Conservation (phyloP, 2,113 vertebrate species). For the Cairina moschata region DNA sequence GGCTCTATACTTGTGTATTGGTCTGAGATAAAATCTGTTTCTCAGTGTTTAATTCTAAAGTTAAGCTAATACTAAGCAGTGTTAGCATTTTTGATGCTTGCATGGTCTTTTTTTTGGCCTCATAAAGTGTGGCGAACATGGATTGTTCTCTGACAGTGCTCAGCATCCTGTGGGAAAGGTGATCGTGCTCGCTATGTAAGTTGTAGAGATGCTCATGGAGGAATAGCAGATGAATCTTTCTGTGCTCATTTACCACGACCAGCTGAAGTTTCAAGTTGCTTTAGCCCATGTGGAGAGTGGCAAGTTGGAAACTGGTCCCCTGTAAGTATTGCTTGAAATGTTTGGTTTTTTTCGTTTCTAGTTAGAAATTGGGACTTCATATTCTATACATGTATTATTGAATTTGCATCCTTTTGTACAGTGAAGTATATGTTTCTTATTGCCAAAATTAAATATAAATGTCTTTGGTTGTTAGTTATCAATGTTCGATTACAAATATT, state of each 20-base stretch:
- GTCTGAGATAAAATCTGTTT: background rate
- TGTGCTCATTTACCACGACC: slow-evolving; percentile 88
- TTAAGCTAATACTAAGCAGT: background rate
- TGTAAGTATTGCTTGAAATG: slow-evolving; percentile 78
- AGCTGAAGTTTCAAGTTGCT: slow-evolving; percentile 85
- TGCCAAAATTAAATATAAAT: slow-evolving; percentile 15
- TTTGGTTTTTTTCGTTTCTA: background rate
- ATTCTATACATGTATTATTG: background rate
- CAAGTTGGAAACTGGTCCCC: slow-evolving; percentile 90
- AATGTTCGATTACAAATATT: slow-evolving; percentile 7
- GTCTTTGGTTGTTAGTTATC: background rate
- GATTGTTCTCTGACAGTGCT: slow-evolving; percentile 84
- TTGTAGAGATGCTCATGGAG: slow-evolving; percentile 87
- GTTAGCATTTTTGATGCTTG: background rate
- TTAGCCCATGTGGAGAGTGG: slow-evolving; percentile 93
- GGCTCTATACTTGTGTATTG: background rate
- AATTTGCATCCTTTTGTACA: background rate
- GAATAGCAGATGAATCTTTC: slow-evolving; percentile 85
- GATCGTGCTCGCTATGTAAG: slow-evolving; percentile 91
- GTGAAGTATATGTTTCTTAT: background rate
- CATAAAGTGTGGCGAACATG: background rate
- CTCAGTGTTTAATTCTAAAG: background rate
- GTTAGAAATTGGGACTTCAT: background rate
- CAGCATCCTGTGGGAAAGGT: slow-evolving; percentile 91
- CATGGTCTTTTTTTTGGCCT: background rate